These are phyloP conservation scores for Megalurothrips usitatus DNA, from an alignment of 2,888 invertebrate species.

Conservation along the genomic window DNA sequence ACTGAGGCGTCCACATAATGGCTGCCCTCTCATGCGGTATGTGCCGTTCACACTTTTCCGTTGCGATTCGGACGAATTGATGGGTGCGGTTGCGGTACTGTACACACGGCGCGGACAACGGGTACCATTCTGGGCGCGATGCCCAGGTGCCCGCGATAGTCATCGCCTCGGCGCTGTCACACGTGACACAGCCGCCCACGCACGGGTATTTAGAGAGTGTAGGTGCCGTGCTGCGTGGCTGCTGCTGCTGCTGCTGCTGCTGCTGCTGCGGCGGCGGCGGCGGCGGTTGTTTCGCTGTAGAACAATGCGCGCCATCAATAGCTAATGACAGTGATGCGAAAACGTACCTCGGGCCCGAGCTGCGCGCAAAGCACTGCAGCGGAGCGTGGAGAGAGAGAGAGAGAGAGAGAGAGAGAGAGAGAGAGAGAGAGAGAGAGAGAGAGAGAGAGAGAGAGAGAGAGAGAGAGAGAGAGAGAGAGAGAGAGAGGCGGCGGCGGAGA, in stretches of 20 bases:
- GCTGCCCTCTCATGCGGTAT: neutral
- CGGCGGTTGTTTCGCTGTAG: neutral
- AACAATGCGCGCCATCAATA: conserved; percentile 21
- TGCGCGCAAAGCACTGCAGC: neutral
- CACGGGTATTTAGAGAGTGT: neutral
- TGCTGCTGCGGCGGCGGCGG: neutral
- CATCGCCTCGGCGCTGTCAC: no score
- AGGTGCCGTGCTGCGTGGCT: neutral
- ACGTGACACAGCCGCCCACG: neutral
- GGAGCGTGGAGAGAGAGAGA: neutral
- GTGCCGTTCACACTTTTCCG: conserved; percentile 7
- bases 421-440: neutral
- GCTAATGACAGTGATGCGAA: conserved; percentile 26
- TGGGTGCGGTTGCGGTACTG: neutral
- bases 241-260: neutral
- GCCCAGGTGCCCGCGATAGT: neutral
- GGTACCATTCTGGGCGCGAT: neutral
- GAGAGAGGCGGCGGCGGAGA: neutral
- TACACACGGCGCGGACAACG: neutral
- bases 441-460: neutral
- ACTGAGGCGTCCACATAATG: neutral
- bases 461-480: neutral
- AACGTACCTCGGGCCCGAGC: conserved; percentile 1
- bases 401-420: neutral
- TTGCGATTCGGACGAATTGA: conserved; percentile 15